Evolutionary conservation across 2,888 invertebrate species (phyloP).

Genomic region (Polydrusus pterygomalis): DNA sequence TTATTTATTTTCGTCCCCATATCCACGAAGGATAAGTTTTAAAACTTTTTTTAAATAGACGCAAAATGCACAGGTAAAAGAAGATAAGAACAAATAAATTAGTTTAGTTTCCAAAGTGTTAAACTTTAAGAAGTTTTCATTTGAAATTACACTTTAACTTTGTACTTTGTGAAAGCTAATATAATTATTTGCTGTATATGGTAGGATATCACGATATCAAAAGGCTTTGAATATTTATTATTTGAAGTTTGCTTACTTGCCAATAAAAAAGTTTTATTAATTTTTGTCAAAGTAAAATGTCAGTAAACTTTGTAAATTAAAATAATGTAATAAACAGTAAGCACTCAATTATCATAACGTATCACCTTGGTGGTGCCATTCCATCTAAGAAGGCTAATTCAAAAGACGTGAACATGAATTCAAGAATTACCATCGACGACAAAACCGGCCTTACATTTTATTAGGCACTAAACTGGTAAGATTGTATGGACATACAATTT

Average conservation of each 20-base stretch:
- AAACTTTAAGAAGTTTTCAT: slow-evolving; percentile 7
- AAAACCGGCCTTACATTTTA: too few relatives aligned
- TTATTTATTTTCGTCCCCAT: slow-evolving; percentile 5
- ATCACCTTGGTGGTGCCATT: too few relatives aligned
- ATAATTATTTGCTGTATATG: slow-evolving; percentile 11
- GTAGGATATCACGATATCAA: neutral
- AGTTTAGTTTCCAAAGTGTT: slow-evolving; percentile 18
- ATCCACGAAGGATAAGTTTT: neutral
- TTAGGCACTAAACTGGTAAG: too few relatives aligned
- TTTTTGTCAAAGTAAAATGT: neutral
- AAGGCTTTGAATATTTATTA: slow-evolving; percentile 6
- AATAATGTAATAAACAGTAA: neutral
- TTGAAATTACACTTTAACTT: slow-evolving; percentile 3
- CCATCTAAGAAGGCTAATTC: too few relatives aligned
- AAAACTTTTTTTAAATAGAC: slow-evolving; percentile 10
- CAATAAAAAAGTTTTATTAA: neutral
- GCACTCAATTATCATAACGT: neutral
- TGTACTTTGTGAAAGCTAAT: neutral
- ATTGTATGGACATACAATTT: too few relatives aligned
- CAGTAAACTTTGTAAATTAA: neutral
- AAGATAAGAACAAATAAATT: slow-evolving; percentile 22
- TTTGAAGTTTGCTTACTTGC: neutral
- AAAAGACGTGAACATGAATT: too few relatives aligned
- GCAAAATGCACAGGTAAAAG: slow-evolving; percentile 10
- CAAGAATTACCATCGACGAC: too few relatives aligned